Base-by-base conservation (phyloP, 2,888 invertebrate genomes). In the Helicoverpa assulta region DNA sequence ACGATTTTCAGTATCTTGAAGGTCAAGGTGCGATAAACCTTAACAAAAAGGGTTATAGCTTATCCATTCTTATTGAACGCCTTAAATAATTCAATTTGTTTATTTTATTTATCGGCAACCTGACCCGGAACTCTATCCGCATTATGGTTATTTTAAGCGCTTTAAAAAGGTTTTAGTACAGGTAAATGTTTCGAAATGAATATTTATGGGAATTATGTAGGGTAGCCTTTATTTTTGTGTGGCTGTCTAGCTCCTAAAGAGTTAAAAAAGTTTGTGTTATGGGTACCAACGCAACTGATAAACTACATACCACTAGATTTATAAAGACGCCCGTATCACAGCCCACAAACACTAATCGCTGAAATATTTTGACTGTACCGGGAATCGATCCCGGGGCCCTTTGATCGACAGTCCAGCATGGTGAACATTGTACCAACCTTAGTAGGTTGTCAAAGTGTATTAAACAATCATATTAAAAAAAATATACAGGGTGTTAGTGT, bases 101-200 rank as follows among this genome's bases (percentile, higher is more conserved):
- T 51, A 26, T 26, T 57, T 50, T 53, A 62, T 63, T 66, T 62
- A 54, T 73, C 37, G 47, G 8, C 67, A 50, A 73, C 64, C 56
- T 60, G n/a, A 59, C 40, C 40, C 62, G 14, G 50, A 63, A 61
- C 66, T 78, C 66, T 63, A 56, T 69, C 53, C 51, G 59, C 54
- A 66, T 78, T 67, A 75, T 66, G 70, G 55, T 70, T 75, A 79
- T 70, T 81, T 64, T 53, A 82, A 82, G 69, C 72, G 67, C 66
- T 64, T 78, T 68, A 54, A 74, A 77, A 80, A 66, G 71, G 66
- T 70, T 81, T 73, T 63, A 75, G 60, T 55, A 37, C 60, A 78
- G 79, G 62, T 67, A 67, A 67, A 67, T 21, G 71, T 72, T 40
- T 55, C n/a, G 43, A 70, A 79, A 76, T 79, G 80, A 81, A 81